Percentiles rank a stretch among this genome's conserved stretches.
phyloP scores from a whole-genome alignment of 2,888 invertebrate species.

The Drosophila percnosoma region DNA sequence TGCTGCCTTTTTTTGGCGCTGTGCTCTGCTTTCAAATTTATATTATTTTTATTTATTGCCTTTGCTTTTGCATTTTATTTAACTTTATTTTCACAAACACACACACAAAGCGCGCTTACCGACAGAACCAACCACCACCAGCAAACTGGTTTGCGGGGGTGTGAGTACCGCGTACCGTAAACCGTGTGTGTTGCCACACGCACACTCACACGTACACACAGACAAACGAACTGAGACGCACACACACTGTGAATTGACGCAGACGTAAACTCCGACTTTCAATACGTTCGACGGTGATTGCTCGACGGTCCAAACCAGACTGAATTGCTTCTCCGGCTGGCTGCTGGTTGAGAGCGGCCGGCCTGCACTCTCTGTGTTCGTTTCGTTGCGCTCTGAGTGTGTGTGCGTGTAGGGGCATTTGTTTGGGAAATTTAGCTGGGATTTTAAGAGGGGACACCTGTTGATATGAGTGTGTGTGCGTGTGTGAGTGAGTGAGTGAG shows the following conservation, averaged over 20 bases:
- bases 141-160: slow-evolving; percentile 75
- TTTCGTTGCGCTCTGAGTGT: neutral
- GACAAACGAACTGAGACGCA: slow-evolving; percentile 45
- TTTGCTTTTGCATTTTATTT: slow-evolving; percentile 63
- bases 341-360: slow-evolving; percentile 36
- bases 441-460: slow-evolving; percentile 44
- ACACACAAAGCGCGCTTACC: slow-evolving; percentile 38
- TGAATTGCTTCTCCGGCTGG: slow-evolving; percentile 28
- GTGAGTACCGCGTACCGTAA: slow-evolving; percentile 60
- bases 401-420: slow-evolving; percentile 52
- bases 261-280: slow-evolving; percentile 54
- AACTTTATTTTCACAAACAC: slow-evolving; percentile 28
- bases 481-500: neutral
- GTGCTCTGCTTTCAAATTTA: slow-evolving; percentile 63
- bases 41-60: slow-evolving; percentile 50
- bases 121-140: slow-evolving; percentile 55
- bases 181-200: slow-evolving; percentile 46
- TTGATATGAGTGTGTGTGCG: slow-evolving; percentile 14
- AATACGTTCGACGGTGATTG: slow-evolving; percentile 32
- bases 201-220: slow-evolving; percentile 42
- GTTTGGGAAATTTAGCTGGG: slow-evolving; percentile 55
- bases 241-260: slow-evolving; percentile 37
- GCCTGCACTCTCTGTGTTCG: slow-evolving; percentile 29
- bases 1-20: slow-evolving; percentile 51
- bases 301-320: slow-evolving; percentile 67